Percentiles rank a stretch among this genome's conserved stretches.
These are phyloP conservation scores for Cryptoblepharus egeriae DNA, from an alignment of 2,797 vertebrate species.

Conservation along the genomic window DNA sequence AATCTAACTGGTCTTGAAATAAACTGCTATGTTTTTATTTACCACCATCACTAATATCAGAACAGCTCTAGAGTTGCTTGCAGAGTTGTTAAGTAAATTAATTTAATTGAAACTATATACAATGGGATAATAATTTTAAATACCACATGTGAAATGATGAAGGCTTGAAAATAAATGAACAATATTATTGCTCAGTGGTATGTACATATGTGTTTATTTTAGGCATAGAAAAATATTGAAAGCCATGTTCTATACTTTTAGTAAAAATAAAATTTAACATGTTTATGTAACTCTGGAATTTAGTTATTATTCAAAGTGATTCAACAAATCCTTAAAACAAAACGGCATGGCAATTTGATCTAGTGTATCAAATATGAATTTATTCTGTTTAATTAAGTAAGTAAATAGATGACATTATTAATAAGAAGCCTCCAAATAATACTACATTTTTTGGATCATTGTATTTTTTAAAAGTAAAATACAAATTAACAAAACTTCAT, in stretches of 20 bases:
- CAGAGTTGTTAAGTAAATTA: conserved; percentile 43
- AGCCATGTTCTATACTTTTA: conserved; percentile 45
- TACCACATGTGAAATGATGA: too few species aligned
- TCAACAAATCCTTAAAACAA: conserved; percentile 53
- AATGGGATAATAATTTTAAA: not conserved
- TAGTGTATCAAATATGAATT: conserved; percentile 63
- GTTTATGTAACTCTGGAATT: conserved; percentile 45
- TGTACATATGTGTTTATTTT: not conserved
- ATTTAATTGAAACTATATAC: not conserved
- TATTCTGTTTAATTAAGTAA: conserved; percentile 67
- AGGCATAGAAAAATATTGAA: not conserved
- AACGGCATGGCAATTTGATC: conserved; percentile 47
- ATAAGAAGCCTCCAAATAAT: conserved; percentile 56
- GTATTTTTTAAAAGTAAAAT: conserved; percentile 31
- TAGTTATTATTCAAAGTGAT: conserved; percentile 48
- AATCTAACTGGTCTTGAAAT: conserved; percentile 32
- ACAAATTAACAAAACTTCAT: not conserved
- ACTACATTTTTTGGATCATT: not conserved
- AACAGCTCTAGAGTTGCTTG: accelerated
- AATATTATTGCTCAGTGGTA: not conserved
- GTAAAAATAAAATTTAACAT: conserved; percentile 63
- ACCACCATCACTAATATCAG: conserved; percentile 26
- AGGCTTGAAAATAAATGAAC: conserved; percentile 1
- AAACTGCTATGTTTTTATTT: not conserved
- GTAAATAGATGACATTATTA: conserved; percentile 60